Base-by-base conservation (phyloP, 2,888 invertebrate species). In the Cosmorhoe ocellata region DNA sequence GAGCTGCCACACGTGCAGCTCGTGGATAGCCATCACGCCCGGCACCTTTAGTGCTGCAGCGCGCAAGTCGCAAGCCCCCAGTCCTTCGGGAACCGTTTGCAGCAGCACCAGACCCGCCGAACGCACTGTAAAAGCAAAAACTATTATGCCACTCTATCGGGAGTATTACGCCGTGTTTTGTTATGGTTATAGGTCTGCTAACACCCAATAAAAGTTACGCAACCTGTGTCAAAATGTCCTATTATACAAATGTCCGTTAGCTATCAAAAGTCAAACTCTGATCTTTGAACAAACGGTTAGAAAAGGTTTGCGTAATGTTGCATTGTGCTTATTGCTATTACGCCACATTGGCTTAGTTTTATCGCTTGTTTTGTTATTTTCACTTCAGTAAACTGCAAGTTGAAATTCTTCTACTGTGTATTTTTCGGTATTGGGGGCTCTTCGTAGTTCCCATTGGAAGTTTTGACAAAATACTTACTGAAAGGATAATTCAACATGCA, bases 71-170 rank as follows among this genome's bases (percentile, higher is more conserved):
- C 87, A 84, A n/a, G 90, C 94, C 69, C 97, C 94, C 58, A 98
- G 94, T 9, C 97, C 95, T 64, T 94, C 95, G 0, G 98, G 98
- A 51, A 98, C 97, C 0, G 98, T 98, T 85, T 98, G 98, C 12
- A 98, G 91, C 0, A 98, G 91, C 67, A 98, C 97, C 46, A 96
- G 83, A 3, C 97, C 95, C 8, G 97, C 96, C 77, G 97, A 96
- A 63, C 95, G 95, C 93, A 98, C 97, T 97, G 85, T 10, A 9
- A 10, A 12, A 24, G 6, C 13, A 4, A 26, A 30, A 34, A 14
- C 26, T 22, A 9, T 2, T 18, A 18, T 4, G n/a, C n/a, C n/a
- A n/a, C n/a, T n/a, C n/a, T n/a, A n/a, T n/a, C n/a, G n/a, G n/a
- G n/a, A n/a, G n/a, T n/a, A n/a, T n/a, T n/a, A n/a, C 18, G 18